Conservation (phyloP, 2,797 vertebrate genomes). For the Adrianichthys oophorus region DNA sequence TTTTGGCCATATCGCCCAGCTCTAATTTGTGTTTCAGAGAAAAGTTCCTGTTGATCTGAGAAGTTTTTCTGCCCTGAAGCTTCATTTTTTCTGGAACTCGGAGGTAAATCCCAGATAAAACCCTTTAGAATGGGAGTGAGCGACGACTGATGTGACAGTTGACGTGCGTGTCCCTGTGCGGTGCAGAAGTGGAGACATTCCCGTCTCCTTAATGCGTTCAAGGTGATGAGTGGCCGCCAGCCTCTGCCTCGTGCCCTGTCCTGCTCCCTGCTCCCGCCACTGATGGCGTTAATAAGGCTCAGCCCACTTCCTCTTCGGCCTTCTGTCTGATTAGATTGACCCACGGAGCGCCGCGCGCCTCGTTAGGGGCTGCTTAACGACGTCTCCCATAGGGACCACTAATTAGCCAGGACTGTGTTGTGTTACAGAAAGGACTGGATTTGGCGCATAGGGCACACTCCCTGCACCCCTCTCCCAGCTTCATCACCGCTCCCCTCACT, state of each 20-base stretch:
- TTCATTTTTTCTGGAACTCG: no score
- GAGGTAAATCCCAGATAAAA: no score
- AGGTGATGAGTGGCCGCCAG: constrained; percentile 71
- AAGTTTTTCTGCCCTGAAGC: no score
- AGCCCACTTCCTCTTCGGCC: constrained; percentile 83
- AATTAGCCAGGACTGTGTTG: constrained; percentile 85
- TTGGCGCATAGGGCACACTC: constrained; percentile 62
- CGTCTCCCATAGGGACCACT: constrained; percentile 84
- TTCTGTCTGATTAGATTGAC: constrained; percentile 86
- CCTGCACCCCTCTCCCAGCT: constrained; percentile 60
- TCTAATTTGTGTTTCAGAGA: no score
- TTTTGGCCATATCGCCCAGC: no score
- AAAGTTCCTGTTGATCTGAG: no score
- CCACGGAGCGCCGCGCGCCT: constrained; percentile 78
- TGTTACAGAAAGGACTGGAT: constrained; percentile 77
- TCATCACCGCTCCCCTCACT: constrained; percentile 58
- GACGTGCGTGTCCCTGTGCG: constrained; percentile 47
- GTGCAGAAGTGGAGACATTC: constrained; percentile 54
- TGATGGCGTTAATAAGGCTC: constrained; percentile 85
- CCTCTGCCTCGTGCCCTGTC: constrained; percentile 56
- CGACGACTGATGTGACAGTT: background rate
- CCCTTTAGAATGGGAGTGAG: no score
- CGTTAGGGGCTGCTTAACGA: constrained; percentile 85
- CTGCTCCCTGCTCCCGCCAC: constrained; percentile 60
- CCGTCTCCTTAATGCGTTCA: constrained; percentile 75